A percentile compares a stretch with the other conserved stretches of the same genome.
These are phyloP conservation scores for Furcula furcula DNA, from an alignment of 2,888 invertebrate species.

Conservation along the genomic window DNA sequence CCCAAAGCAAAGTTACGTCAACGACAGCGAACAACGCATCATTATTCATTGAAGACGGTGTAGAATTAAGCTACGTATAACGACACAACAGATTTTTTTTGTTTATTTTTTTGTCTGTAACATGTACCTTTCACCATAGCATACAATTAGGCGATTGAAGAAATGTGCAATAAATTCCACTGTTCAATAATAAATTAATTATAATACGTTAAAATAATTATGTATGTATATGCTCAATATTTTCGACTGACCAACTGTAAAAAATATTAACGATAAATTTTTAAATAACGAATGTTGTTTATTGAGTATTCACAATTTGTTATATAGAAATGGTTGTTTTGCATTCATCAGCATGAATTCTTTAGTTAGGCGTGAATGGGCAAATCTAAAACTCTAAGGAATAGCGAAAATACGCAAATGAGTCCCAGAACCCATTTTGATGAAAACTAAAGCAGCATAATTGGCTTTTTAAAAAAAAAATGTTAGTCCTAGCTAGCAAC, in stretches of 20 bases:
- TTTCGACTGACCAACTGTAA: conserved; percentile 80
- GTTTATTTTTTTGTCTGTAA: conserved; percentile 44
- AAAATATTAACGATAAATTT: conserved; percentile 55
- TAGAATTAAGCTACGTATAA: conserved; percentile 59
- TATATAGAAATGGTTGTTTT: conserved; percentile 26
- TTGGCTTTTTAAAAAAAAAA: too few species aligned
- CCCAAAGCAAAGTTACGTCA: conserved; percentile 19
- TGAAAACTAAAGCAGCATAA: too few species aligned
- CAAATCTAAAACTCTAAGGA: too few species aligned
- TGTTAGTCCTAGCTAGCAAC: too few species aligned
- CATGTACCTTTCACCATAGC: conserved; percentile 55
- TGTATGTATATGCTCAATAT: conserved; percentile 72
- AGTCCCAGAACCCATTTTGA: too few species aligned
- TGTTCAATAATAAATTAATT: conserved; percentile 57
- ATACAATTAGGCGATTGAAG: conserved; percentile 57
- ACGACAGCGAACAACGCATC: conserved; percentile 43
- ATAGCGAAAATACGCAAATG: too few species aligned
- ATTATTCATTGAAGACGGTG: conserved; percentile 59
- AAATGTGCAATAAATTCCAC: conserved; percentile 73
- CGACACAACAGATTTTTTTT: conserved; percentile 53
- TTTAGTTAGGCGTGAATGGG: too few species aligned
- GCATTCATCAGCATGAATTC: too few species aligned
- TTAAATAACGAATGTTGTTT: conserved; percentile 35
- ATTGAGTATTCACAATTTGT: conserved; percentile 43
- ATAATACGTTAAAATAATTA: conserved; percentile 45